A percentile compares a stretch with the other conserved stretches of the same genome.
Conservation (phyloP, 2,113 vertebrate species). For the Sinocyclocheilus maitianheensis region DNA sequence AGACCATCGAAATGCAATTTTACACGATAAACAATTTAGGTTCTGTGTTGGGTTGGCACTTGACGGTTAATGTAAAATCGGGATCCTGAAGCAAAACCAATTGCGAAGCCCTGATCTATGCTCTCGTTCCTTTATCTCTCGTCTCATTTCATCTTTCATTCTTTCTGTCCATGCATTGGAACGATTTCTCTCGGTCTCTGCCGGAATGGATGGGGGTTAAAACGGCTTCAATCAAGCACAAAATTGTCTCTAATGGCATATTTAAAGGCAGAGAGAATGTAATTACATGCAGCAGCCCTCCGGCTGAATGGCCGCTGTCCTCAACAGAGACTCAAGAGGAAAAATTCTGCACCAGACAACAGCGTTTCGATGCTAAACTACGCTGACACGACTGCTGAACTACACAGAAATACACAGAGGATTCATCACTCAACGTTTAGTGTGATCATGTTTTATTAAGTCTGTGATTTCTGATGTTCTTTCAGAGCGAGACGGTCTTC, state of each 20-base stretch:
- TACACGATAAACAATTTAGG: background rate
- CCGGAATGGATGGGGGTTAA: background rate
- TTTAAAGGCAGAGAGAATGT: conserved; percentile 10
- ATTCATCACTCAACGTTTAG: conserved; percentile 26
- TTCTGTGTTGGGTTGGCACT: background rate
- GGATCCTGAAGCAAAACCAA: conserved; percentile 23
- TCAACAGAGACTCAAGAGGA: background rate
- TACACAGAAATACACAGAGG: conserved; percentile 24
- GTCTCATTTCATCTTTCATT: conserved; percentile 20
- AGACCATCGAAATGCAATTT: conserved; percentile 15
- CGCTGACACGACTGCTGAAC: conserved; percentile 2
- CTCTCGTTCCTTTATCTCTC: background rate
- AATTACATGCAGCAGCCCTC: conserved; percentile 36
- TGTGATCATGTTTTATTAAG: conserved; percentile 32
- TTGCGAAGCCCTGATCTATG: background rate
- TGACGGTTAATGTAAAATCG: background rate
- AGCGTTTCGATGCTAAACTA: conserved; percentile 3
- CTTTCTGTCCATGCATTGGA: background rate
- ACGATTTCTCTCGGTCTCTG: background rate
- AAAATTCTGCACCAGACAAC: background rate
- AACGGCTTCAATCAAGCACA: conserved; percentile 40
- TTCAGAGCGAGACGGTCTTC: background rate
- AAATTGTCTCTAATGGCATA: conserved; percentile 48
- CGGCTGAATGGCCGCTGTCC: conserved; percentile 12
- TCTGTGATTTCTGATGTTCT: conserved; percentile 5